Base-by-base conservation (phyloP, 1,140 invertebrate species). In the Drosophila repleta region DNA sequence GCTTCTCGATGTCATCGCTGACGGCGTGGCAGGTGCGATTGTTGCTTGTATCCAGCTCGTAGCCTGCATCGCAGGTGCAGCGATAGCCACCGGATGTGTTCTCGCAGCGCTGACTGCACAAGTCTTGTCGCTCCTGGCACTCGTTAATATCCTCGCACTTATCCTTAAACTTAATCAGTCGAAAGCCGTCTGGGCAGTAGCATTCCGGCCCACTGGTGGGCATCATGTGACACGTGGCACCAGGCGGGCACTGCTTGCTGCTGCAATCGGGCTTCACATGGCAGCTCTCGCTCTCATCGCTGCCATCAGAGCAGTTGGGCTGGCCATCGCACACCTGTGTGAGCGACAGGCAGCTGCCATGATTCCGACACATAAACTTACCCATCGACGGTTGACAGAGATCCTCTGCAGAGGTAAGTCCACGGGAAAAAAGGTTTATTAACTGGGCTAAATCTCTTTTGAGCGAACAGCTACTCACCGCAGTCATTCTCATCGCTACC, bases 21-120 rank as follows among this genome's bases (percentile, higher is more conserved):
- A 93, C 91, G 32, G 92, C 90, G 90, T 95, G 96, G 89, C 97
- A 98, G 0, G 94, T 95, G 48, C 92, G 93, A 18, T 93, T 93
- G 83, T 97, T 95, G 0, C 0, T 45, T 0, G 83, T 45, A 63
- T 95, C 92, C 20, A 95, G 91, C 15, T 92, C 93, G 84, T 97
- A 99, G 0, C 95, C 95, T 0, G 93, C 90, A 20, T 96, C 94
- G 91, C 98, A 99, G 39, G 93, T 92, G 87, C 98, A 99, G 5
- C 92, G 92, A 87, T 95, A 98, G 0, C 94, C 94, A 0, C 97
- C 97, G 0, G 92, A 92, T 0, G 92, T 94, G 87, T 99, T 98
- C 17, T 93, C 90, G 82, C 98, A 99, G 51, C 91, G 90, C 90
- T 99, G 98, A 60, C 96, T 96, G 78, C 98, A 99, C 0, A 94